Conservation (phyloP, 2,797 vertebrate genomes). For the Dermochelys coriacea region DNA sequence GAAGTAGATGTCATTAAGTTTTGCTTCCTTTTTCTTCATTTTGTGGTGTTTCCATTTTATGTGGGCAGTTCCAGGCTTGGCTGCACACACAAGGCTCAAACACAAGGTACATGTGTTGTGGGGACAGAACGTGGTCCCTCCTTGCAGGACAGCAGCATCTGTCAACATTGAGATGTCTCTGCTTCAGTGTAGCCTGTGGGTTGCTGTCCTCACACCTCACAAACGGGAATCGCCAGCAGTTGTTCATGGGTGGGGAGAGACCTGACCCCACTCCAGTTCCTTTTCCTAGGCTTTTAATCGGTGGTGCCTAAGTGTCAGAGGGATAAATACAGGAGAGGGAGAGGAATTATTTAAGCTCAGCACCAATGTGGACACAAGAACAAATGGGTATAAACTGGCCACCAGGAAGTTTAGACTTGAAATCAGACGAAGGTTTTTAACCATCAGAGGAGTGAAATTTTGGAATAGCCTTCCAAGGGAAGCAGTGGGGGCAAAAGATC, state of each 20-base stretch:
- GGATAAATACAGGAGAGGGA: too few species aligned
- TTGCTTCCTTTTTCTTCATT: too few species aligned
- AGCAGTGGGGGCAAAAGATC: too few species aligned
- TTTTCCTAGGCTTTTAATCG: neutral
- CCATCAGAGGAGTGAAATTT: too few species aligned
- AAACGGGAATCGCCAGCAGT: neutral
- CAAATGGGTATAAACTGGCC: too few species aligned
- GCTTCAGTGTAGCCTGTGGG: neutral
- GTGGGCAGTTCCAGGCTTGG: neutral
- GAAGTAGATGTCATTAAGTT: too few species aligned
- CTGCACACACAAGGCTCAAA: neutral
- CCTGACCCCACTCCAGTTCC: neutral
- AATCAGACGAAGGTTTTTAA: too few species aligned
- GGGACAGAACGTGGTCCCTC: neutral
- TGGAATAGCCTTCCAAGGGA: too few species aligned
- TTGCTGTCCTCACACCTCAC: neutral
- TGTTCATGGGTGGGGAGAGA: neutral
- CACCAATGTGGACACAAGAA: too few species aligned
- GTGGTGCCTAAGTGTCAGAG: neutral
- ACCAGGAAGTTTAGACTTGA: too few species aligned
- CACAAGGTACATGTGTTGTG: neutral
- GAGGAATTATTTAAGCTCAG: too few species aligned
- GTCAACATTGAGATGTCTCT: neutral
- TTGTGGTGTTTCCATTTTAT: too few species aligned
- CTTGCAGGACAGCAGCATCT: neutral